Base-by-base conservation (phyloP, 2,797 vertebrate genomes). In the Neosilurus mollespiculum region DNA sequence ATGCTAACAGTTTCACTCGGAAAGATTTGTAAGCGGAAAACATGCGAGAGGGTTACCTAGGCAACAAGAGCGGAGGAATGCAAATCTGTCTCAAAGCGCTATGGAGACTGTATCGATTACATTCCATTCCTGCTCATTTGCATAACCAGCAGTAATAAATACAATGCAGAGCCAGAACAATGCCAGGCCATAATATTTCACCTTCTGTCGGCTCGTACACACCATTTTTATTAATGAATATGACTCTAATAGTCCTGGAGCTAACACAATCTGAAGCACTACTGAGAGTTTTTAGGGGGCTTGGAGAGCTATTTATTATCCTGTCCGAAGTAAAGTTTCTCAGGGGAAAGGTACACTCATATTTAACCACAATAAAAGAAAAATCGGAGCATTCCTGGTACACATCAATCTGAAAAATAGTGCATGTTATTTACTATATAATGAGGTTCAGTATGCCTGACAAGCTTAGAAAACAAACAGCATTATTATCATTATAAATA, bases 181-280 rank as follows among this genome's bases (percentile, higher is more conserved):
- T 53, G 34, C 61, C 78, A 64, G 80, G 30, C 65, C 26, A 49
- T 12, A 56, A 58, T 77, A 80, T 65, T 73, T 84, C 56, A 59
- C 83, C 67, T 37, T n/a, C 61, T 43, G 58, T 9, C 77, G 43
- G 49, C 43, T 71, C 49, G 56, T 64, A 64, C 22, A 53, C 59
- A 80, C n/a, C 30, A 43, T 61, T 78, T 83, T 81, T 72, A 26
- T n/a, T 77, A 77, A 77, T 77, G 56, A 77, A 61, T 61, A 56
- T 56, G 56, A 54, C 37, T 54, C 24, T 56, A 72, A 83, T 62
- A 72, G 43, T 54, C 66, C 79, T 37, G 30, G 4, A 71, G 43
- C 64, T 78, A 54, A 56, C 53, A 24, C 37, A 20, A 20, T 20
- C 43, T 54, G 49, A 9, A 76, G 53, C 34, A 56, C 81, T 59